Conservation (phyloP, 2,888 invertebrate genomes). For the Drosophila aldrichi region DNA sequence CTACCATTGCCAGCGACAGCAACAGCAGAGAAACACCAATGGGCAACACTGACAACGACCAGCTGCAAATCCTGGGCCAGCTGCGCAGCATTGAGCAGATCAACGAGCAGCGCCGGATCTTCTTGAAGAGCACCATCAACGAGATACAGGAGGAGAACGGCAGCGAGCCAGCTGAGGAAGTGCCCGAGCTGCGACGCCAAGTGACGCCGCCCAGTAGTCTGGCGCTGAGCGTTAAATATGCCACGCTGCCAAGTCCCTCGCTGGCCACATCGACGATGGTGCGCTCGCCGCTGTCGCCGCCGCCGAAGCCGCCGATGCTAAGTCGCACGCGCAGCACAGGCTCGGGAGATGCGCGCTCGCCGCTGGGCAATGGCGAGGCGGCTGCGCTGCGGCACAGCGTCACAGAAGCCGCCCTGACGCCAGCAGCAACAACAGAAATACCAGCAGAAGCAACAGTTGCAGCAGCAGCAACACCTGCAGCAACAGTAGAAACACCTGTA, state of each 20-base stretch:
- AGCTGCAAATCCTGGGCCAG: slow-evolving; percentile 74
- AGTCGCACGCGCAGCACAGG: slow-evolving; percentile 81
- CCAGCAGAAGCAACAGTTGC: not conserved
- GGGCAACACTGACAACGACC: slow-evolving; percentile 17
- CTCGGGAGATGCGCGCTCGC: slow-evolving; percentile 64
- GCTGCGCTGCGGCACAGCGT: slow-evolving; percentile 39
- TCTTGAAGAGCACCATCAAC: slow-evolving; percentile 71
- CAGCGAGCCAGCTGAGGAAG: not conserved
- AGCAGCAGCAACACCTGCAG: slow-evolving; percentile 35
- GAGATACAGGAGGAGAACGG: slow-evolving; percentile 50
- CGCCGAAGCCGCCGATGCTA: slow-evolving; percentile 82
- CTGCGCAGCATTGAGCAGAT: slow-evolving; percentile 77
- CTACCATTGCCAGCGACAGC: not conserved
- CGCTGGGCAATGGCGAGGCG: slow-evolving; percentile 45
- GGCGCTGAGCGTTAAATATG: slow-evolving; percentile 64
- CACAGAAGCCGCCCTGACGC: slow-evolving; percentile 24
- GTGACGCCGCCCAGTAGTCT: slow-evolving; percentile 47
- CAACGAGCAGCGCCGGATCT: slow-evolving; percentile 77
- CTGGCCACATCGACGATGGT: slow-evolving; percentile 43
- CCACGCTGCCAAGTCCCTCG: slow-evolving; percentile 63
- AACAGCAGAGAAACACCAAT: not conserved
- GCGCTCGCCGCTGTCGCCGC: slow-evolving; percentile 74
- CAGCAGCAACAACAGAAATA: not conserved
- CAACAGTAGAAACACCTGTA: not conserved
- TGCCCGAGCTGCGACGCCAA: slow-evolving; percentile 17